Conservation (phyloP, 2,888 invertebrate species). For the Scaptomyza caliginosa region DNA sequence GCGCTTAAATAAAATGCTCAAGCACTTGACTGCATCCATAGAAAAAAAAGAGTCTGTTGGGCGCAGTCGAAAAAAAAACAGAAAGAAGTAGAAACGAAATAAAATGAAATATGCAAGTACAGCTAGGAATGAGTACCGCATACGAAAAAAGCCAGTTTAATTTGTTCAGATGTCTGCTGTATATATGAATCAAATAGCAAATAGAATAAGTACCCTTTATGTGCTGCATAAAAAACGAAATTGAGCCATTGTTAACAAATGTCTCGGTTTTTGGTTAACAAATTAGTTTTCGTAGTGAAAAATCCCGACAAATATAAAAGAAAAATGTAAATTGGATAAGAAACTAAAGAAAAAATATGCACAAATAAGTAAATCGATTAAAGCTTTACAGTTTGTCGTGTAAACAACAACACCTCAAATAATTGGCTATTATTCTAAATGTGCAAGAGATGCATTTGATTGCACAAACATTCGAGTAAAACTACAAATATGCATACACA, state of each 20-base stretch:
- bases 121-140: slow-evolving; percentile 13
- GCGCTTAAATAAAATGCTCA: slow-evolving; percentile 81
- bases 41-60: slow-evolving; percentile 50
- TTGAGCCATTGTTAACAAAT: slow-evolving; percentile 27
- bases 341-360: background rate
- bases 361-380: slow-evolving; percentile 27
- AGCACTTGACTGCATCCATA: slow-evolving; percentile 83
- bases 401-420: slow-evolving; percentile 58
- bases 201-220: slow-evolving; percentile 36
- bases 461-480: background rate
- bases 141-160: slow-evolving; percentile 62
- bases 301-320: background rate
- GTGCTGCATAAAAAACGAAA: slow-evolving; percentile 21
- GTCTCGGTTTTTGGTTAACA: slow-evolving; percentile 3
- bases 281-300: slow-evolving; percentile 10
- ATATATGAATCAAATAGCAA: slow-evolving; percentile 27
- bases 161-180: slow-evolving; percentile 64
- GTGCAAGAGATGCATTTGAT: background rate
- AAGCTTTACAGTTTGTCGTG: slow-evolving; percentile 35
- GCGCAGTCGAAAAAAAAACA: slow-evolving; percentile 36
- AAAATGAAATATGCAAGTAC: slow-evolving; percentile 46
- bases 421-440: slow-evolving; percentile 47
- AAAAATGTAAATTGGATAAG: background rate
- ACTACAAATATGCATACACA: background rate
- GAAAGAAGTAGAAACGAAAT: too few relatives aligned